These are phyloP conservation scores for Megaleporinus macrocephalus DNA, from an alignment of 2,113 vertebrate species.

Conservation along the genomic window DNA sequence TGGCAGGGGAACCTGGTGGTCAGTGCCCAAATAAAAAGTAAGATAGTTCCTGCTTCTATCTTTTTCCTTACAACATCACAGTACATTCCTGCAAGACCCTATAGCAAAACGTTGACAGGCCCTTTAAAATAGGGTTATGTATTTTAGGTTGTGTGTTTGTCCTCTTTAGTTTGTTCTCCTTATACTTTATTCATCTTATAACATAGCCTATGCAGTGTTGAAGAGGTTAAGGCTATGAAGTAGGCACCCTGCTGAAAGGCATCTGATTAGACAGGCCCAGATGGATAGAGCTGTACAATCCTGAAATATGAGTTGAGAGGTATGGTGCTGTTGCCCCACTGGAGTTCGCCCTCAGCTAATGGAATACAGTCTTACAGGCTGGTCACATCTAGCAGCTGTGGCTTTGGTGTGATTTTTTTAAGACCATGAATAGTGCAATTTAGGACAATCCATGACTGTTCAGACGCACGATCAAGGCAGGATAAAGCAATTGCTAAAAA, in stretches of 20 bases:
- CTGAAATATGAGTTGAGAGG: slow-evolving; percentile 63
- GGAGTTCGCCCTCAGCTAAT: slow-evolving; percentile 54
- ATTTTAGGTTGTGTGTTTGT: not conserved
- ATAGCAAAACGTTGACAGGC: not conserved
- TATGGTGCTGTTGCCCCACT: slow-evolving; percentile 55
- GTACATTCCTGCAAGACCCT: not conserved
- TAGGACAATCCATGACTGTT: not conserved
- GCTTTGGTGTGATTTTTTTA: slow-evolving; percentile 11
- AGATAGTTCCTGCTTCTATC: too few species aligned
- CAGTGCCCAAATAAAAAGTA: too few species aligned
- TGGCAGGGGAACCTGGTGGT: too few species aligned
- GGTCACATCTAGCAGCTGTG: slow-evolving; percentile 17
- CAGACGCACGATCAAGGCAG: slow-evolving; percentile 4
- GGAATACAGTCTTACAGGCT: slow-evolving; percentile 12
- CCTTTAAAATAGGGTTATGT: not conserved
- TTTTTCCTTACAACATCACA: too few species aligned
- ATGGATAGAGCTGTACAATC: slow-evolving; percentile 64
- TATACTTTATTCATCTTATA: not conserved
- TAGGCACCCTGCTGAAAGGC: slow-evolving; percentile 50
- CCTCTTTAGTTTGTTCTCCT: slow-evolving; percentile 6
- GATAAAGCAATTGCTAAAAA: slow-evolving; percentile 9
- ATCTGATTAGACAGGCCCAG: slow-evolving; percentile 56
- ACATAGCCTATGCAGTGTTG: slow-evolving; percentile 52
- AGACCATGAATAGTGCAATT: slow-evolving; percentile 14
- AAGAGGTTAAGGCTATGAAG: slow-evolving; percentile 57